Conservation (phyloP, 2,888 invertebrate genomes). For the Cremastinae sp. region DNA sequence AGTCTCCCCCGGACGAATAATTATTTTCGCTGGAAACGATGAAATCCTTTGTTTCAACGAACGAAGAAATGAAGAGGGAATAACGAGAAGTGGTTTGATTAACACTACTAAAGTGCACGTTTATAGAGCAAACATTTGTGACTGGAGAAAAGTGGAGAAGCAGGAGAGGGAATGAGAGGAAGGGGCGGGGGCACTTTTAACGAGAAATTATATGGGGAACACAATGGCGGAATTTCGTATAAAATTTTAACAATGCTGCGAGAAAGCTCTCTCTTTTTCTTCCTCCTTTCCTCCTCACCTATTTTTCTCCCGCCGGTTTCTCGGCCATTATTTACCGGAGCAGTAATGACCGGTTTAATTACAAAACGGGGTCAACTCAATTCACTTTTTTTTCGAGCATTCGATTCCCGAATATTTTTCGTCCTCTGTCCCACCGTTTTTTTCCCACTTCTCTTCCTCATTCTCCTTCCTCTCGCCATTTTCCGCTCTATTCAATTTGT, state of each 20-base stretch:
- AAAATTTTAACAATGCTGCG: constrained; percentile 40
- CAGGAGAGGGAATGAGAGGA: background rate
- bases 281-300: background rate
- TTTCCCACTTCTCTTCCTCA: constrained; percentile 13
- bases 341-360: constrained; percentile 52
- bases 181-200: background rate
- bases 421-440: background rate
- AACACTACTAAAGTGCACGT: constrained; percentile 8
- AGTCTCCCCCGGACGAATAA: constrained; percentile 3
- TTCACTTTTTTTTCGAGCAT: constrained; percentile 42
- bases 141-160: no score
- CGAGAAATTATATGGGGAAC: constrained; percentile 27
- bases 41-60: constrained; percentile 26
- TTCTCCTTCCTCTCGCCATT: background rate
- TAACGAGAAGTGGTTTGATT: constrained; percentile 32
- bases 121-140: background rate
- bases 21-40: constrained; percentile 11
- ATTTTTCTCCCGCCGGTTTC: background rate
- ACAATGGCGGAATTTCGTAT: constrained; percentile 51
- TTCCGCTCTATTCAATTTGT: constrained; percentile 5
- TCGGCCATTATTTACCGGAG: constrained; percentile 47
- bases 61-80: constrained; percentile 20
- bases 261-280: background rate
- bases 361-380: constrained; percentile 53
- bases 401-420: constrained; percentile 18